Percentiles rank a stretch among this genome's conserved stretches.
Conservation (phyloP, 2,797 vertebrate species). For the Gila robusta region DNA sequence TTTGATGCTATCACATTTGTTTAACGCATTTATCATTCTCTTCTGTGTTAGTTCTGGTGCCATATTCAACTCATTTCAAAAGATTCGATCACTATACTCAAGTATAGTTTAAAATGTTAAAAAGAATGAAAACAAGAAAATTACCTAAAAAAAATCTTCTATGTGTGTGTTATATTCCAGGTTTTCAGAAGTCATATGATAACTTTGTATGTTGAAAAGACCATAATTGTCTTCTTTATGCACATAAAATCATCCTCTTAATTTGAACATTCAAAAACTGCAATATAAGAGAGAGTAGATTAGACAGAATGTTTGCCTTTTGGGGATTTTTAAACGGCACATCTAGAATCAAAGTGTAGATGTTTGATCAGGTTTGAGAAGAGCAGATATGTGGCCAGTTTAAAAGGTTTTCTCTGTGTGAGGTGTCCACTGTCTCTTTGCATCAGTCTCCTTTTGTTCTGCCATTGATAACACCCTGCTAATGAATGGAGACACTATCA, state of each 20-base stretch:
- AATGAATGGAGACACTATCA: constrained; percentile 75
- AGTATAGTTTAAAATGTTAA: background rate
- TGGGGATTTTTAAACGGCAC: background rate
- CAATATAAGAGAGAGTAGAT: background rate
- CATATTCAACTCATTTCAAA: background rate
- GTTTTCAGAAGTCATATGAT: background rate
- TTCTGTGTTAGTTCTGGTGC: background rate
- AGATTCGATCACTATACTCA: background rate
- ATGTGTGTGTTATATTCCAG: background rate
- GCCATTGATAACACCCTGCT: constrained; percentile 75
- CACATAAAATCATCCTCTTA: background rate
- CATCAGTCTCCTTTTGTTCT: constrained; percentile 68
- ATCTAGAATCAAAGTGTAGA: constrained; percentile 11
- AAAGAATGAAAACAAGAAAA: background rate
- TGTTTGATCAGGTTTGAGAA: constrained; percentile 53
- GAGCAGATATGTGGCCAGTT: constrained; percentile 15
- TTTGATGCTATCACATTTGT: background rate
- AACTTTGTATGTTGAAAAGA: background rate
- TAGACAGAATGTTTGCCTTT: background rate
- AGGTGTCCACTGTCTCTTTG: constrained; percentile 66
- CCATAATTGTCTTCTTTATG: background rate
- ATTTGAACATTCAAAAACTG: background rate
- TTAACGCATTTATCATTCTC: background rate
- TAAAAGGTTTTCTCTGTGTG: constrained; percentile 15
- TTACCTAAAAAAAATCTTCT: too few species aligned